These are phyloP conservation scores for Lethrus apterus DNA, from an alignment of 1,140 invertebrate species.

Conservation along the genomic window DNA sequence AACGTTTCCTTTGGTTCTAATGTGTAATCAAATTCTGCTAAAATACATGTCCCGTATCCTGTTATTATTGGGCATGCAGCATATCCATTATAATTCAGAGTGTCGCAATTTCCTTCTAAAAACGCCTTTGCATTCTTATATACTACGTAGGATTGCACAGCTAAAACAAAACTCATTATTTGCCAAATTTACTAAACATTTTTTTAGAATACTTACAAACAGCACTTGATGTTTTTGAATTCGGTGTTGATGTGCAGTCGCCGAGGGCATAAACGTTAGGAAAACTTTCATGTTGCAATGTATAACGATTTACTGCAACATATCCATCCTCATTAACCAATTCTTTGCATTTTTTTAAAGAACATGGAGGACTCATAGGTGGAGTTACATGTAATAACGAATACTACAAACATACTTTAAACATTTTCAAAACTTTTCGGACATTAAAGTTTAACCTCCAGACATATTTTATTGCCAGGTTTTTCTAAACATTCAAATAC, in stretches of 20 bases:
- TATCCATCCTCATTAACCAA: slow-evolving; percentile 67
- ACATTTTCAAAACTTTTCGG: too few relatives aligned
- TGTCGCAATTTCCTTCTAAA: slow-evolving; percentile 60
- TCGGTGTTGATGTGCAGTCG: slow-evolving; percentile 86
- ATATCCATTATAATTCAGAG: slow-evolving; percentile 9
- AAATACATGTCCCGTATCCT: neutral
- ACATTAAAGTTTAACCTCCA: slow-evolving; percentile 1
- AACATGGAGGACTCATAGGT: slow-evolving; percentile 75
- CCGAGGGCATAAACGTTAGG: slow-evolving; percentile 90
- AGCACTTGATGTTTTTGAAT: slow-evolving; percentile 94
- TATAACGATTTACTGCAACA: slow-evolving; percentile 68
- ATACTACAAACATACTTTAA: slow-evolving; percentile 63
- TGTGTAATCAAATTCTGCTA: slow-evolving; percentile 9
- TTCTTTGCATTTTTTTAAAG: slow-evolving; percentile 50
- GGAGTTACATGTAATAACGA: slow-evolving; percentile 83
- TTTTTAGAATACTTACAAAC: slow-evolving; percentile 54
- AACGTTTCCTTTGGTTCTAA: neutral
- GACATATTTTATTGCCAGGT: neutral
- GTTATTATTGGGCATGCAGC: slow-evolving; percentile 3
- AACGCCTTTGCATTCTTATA: slow-evolving; percentile 61
- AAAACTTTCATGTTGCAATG: slow-evolving; percentile 74
- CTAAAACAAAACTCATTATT: slow-evolving; percentile 46
- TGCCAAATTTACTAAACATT: neutral
- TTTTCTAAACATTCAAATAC: neutral
- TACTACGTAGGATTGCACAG: slow-evolving; percentile 75